Base-by-base conservation (phyloP, 2,888 invertebrate genomes). In the Lapara coniferarum region DNA sequence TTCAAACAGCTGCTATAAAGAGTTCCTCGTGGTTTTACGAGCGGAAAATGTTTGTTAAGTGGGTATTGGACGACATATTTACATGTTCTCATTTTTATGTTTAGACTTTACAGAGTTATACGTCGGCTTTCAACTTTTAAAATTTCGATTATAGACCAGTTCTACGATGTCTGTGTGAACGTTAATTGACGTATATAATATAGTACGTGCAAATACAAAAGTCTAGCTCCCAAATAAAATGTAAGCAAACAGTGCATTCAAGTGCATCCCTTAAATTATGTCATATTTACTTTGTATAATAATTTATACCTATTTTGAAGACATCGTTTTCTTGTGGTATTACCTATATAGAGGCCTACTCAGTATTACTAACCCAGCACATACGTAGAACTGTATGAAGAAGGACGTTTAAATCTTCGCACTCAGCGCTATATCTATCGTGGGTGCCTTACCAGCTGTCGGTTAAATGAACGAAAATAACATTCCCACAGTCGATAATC, bases 51-150 rank as follows among this genome's bases (percentile, higher is more conserved):
- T 63, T 46, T 63, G 59, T 46, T 46, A 46, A 46, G 59, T 63
- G 59, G 46, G 46, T 63, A 46, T 46, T 63, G 59, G 59, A 63
- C 59, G 46, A 56, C 56, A 46, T 63, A 46, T 63, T 58, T 37
- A 58, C 37, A 58, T 51, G 10, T 13, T 51, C 2, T 37, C 37
- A n/a, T 59, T 59, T 59, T 14, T 59, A 25, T 55, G 44, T 44
- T 44, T n/a, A 59, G 59, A 14, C 25, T 25, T 25, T 25, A 25
- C 2, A 25, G 59, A 37, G n/a, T 37, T 44, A 44, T 59, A 25
- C 25, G n/a, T 59, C n/a, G 25, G 56, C 12, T 56, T 56, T 56
- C 25, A 56, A 19, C 19, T 56, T 25, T 25, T 56, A 56, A 56
- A 25, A 10, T 56, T 25, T 25, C 25, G 25, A 25, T 2, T 2